Evolutionary conservation across 2,113 vertebrate genomes (phyloP).

Genomic region (Andinoacara biseriatus): DNA sequence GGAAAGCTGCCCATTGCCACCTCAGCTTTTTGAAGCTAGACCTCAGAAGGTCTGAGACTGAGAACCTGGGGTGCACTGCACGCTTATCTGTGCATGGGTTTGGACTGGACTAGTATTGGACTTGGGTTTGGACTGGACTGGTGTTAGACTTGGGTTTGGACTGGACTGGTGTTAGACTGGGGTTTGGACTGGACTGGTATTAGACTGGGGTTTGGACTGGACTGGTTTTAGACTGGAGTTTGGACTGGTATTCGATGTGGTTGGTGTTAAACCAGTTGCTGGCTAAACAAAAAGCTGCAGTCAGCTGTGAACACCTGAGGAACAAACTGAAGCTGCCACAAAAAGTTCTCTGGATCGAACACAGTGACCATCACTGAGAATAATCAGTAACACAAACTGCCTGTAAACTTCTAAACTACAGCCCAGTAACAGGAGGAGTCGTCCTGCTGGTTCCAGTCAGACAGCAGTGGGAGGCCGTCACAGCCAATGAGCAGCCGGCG

Average conservation of each 20-base stretch:
- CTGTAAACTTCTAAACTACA: background rate
- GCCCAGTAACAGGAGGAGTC: background rate
- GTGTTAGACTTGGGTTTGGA: too few species aligned
- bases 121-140: too few species aligned
- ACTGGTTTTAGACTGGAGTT: too few species aligned
- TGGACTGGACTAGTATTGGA: too few species aligned
- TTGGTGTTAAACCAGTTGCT: background rate
- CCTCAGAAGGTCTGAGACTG: background rate
- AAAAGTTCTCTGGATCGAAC: background rate
- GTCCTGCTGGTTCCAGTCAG: constrained; percentile 27
- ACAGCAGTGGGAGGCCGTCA: constrained; percentile 20
- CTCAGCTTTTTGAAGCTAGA: background rate
- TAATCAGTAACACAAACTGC: background rate
- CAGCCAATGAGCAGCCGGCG: constrained; percentile 22
- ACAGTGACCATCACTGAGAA: fast-evolving
- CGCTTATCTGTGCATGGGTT: background rate
- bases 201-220: too few species aligned
- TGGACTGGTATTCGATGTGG: too few species aligned
- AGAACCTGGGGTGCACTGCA: background rate
- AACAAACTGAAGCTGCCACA: background rate
- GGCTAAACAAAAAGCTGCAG: background rate
- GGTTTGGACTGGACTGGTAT: too few species aligned
- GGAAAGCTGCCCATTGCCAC: background rate
- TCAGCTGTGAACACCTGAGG: background rate
- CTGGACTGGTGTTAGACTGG: too few species aligned